Base-by-base conservation (phyloP, 2,113 vertebrate genomes). In the Alligator sinensis region DNA sequence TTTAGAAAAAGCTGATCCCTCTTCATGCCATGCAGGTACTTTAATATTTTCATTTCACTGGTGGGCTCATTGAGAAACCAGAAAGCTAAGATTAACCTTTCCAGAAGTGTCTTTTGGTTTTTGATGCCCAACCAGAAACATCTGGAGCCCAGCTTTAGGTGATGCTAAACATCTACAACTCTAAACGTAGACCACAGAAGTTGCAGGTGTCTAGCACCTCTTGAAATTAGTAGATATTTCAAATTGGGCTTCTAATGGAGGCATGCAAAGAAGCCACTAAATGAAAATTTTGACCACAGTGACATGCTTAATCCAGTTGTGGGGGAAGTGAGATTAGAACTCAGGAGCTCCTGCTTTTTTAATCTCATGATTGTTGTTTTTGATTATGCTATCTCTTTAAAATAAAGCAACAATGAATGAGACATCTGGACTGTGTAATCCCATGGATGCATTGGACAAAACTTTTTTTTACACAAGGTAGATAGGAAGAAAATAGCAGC, bases 201-300 rank as follows among this genome's bases (percentile, higher is more conserved):
- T 86, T 89, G 57, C 10, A 79, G 92, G 60, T 74, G 30, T 74
- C 82, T 66, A 92, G 63, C 60, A 27, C 74, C 88, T 81, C 82
- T 4, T 22, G 85, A 80, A 91, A 87, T 27, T 18, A 19, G 78
- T 91, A 90, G 58, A 85, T 68, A 54, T 54, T 91, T 79, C 62
- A 91, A 86, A 88, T 87, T 55, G 24, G 85, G 60, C 58, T 79
- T 92, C 88, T 60, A 95, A 92, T 91, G 91, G 94, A 87, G 79
- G 81, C 54, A 88, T 70, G 92, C 63, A 64, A 64, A 64, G 27
- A 64, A 7, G 63, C 63, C 27, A 64, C 63, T 64, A 47, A 28
- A 28, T 64, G 14, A 64, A 64, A 64, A 64, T 21, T 27, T 14
- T 12, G 25, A 12, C 63, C 63, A 64, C 13, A 6, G 63, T 6